Evolutionary conservation across 2,797 vertebrate genomes (phyloP).

Genomic region (Columba guinea): DNA sequence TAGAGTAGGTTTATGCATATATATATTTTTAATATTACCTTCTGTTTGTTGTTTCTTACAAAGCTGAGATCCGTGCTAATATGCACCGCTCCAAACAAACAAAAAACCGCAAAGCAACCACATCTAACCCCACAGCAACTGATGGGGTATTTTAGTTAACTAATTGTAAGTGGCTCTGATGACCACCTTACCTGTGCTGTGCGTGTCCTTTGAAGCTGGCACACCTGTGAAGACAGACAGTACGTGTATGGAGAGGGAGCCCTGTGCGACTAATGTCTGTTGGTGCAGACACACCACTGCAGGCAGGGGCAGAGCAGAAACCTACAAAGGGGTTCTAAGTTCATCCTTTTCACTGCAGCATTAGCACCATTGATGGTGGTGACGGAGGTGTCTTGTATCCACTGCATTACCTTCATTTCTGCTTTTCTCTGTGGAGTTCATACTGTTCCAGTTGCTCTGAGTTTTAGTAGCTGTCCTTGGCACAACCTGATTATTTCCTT

Average conservation of each 20-base stretch:
- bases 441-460: background rate
- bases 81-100: rapidly evolving
- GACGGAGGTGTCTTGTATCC: background rate
- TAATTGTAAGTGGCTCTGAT: background rate
- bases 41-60: background rate
- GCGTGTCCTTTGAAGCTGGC: background rate
- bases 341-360: background rate
- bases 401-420: background rate
- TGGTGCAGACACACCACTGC: background rate
- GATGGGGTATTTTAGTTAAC: background rate
- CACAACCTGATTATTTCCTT: background rate
- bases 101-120: background rate
- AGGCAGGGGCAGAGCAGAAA: background rate
- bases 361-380: background rate
- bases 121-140: background rate
- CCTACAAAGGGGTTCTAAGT: background rate
- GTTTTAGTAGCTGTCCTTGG: background rate
- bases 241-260: rapidly evolving
- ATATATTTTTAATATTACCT: background rate
- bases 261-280: background rate
- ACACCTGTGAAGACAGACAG: background rate
- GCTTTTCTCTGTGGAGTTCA: background rate
- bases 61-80: background rate
- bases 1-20: background rate
- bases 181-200: background rate